phyloP scores from a whole-genome alignment of 2,888 invertebrate species.

The Hermodice carunculata region DNA sequence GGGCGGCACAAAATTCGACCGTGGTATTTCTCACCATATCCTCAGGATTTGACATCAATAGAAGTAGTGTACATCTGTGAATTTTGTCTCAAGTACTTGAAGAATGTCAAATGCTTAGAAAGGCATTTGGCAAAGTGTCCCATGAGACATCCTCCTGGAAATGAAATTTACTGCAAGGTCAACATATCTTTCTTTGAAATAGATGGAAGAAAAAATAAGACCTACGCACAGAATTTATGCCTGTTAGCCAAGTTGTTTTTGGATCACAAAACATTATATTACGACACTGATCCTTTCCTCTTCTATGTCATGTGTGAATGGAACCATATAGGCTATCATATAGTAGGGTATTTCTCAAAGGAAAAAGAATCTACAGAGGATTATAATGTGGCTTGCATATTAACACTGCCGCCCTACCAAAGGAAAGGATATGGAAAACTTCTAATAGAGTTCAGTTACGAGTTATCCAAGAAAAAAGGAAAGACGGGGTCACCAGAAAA shows the following conservation, averaged over 20 bases:
- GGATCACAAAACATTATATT: slow-evolving; percentile 98
- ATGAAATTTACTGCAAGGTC: slow-evolving; percentile 96
- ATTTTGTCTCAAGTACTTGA: slow-evolving; percentile 97
- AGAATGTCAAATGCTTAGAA: slow-evolving; percentile 94
- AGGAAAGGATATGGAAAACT: slow-evolving; percentile 98
- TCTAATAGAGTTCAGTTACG: slow-evolving; percentile 94
- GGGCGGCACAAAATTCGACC: slow-evolving; percentile 95
- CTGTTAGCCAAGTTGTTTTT: slow-evolving; percentile 94
- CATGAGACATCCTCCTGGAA: slow-evolving; percentile 94
- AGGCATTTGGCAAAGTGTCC: slow-evolving; percentile 94
- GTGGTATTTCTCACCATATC: slow-evolving; percentile 99
- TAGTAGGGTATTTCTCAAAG: slow-evolving; percentile 99
- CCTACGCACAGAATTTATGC: slow-evolving; percentile 96
- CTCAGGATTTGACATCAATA: slow-evolving; percentile 84
- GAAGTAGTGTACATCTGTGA: slow-evolving; percentile 96
- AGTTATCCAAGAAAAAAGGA: slow-evolving; percentile 72
- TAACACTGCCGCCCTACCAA: slow-evolving; percentile 98
- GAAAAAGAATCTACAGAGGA: slow-evolving; percentile 99
- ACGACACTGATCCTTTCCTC: slow-evolving; percentile 98
- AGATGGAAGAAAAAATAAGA: slow-evolving; percentile 95
- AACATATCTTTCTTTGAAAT: slow-evolving; percentile 98
- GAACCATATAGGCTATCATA: slow-evolving; percentile 94
- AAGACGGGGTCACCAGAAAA: slow-evolving; percentile 74
- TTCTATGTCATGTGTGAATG: slow-evolving; percentile 94
- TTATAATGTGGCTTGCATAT: slow-evolving; percentile 99